Evolutionary conservation across 2,888 invertebrate species (phyloP).

Genomic region (Synergus umbraculus): DNA sequence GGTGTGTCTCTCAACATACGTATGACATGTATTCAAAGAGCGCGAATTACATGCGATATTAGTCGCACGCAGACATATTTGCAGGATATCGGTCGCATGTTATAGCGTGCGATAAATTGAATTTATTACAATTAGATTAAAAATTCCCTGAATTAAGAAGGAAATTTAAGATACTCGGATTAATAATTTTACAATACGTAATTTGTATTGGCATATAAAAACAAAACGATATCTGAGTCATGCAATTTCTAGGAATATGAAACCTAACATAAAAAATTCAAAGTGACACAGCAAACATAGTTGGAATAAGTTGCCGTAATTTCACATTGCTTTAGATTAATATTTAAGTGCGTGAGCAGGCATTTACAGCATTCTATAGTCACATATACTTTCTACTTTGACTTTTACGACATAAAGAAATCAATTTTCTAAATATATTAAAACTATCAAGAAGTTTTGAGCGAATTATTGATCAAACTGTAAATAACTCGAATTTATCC

Average conservation of each 20-base stretch:
- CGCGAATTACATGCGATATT: background rate
- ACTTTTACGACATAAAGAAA: slow-evolving; percentile 18
- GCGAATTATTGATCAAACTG: background rate
- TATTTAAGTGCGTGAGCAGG: slow-evolving; percentile 10
- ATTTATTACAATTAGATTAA: slow-evolving; percentile 5
- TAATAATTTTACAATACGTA: no score
- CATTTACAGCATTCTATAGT: slow-evolving; percentile 3
- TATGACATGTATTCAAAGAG: background rate
- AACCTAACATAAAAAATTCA: slow-evolving; percentile 22
- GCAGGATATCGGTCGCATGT: slow-evolving; percentile 10
- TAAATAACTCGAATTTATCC: background rate
- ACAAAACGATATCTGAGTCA: background rate
- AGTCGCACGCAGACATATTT: slow-evolving; percentile 7
- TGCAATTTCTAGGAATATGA: slow-evolving; percentile 13
- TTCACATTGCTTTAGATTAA: slow-evolving; percentile 37
- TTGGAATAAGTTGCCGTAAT: slow-evolving; percentile 15
- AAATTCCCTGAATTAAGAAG: background rate
- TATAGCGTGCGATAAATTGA: background rate
- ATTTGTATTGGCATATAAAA: background rate
- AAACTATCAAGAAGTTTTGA: background rate
- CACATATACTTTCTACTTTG: slow-evolving; percentile 8
- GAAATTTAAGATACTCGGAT: no score
- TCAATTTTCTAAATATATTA: slow-evolving; percentile 2
- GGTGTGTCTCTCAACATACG: slow-evolving; percentile 10
- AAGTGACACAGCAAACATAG: slow-evolving; percentile 28